Conservation (phyloP, 2,797 vertebrate genomes). For the Xerus rutilus region DNA sequence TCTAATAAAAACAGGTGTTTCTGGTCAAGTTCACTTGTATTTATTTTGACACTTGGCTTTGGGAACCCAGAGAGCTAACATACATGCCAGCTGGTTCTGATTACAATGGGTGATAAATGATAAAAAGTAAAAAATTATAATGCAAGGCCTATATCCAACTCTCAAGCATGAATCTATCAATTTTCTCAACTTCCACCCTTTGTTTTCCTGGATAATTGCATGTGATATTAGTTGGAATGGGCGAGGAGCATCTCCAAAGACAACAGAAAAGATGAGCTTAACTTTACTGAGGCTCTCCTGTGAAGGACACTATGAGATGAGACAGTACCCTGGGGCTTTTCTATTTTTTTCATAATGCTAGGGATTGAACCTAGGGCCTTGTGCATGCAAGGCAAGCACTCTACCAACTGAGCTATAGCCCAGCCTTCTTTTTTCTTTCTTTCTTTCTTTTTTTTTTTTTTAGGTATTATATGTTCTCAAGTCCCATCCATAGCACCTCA, state of each 20-base stretch:
- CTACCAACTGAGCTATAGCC: too few relatives aligned
- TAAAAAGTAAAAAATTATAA: constrained; percentile 15
- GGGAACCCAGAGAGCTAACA: not conserved
- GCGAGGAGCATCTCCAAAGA: not conserved
- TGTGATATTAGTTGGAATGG: not conserved
- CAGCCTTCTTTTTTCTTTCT: not conserved
- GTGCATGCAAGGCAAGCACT: too few relatives aligned
- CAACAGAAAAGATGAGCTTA: not conserved
- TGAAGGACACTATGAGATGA: not conserved
- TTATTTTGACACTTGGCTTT: constrained; percentile 56
- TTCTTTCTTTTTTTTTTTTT: not conserved
- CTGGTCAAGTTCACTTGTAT: constrained; percentile 13
- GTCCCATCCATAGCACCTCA: not conserved
- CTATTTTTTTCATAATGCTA: too few relatives aligned
- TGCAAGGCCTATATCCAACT: not conserved
- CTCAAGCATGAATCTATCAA: not conserved
- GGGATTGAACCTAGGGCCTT: too few relatives aligned
- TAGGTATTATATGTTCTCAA: not conserved
- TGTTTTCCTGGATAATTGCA: not conserved
- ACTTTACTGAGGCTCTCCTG: not conserved
- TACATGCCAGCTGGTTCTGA: not conserved
- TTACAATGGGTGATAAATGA: not conserved
- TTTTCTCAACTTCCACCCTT: constrained; percentile 29
- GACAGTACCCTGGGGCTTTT: not conserved
- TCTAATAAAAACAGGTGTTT: constrained; percentile 44